phyloP scores from a whole-genome alignment of 2,888 invertebrate species.

The Leuctra nigra region DNA sequence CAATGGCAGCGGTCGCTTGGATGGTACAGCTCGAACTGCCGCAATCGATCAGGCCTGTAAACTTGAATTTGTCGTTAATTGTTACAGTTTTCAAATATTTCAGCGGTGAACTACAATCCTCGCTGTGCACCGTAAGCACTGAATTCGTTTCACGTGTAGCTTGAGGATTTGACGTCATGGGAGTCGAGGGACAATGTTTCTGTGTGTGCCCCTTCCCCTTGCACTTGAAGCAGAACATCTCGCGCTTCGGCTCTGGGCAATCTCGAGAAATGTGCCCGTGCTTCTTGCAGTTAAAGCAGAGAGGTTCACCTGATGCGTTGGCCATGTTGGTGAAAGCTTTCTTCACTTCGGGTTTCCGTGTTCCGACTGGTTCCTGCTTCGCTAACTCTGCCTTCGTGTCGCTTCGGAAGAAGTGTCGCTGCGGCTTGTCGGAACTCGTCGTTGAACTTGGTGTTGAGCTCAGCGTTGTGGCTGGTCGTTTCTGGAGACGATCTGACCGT shows the following conservation, averaged over 20 bases:
- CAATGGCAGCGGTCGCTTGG: too few relatives aligned
- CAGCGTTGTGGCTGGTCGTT: background rate
- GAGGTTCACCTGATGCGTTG: too few relatives aligned
- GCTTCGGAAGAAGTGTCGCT: too few relatives aligned
- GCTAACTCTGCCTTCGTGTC: background rate
- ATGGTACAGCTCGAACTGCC: slow-evolving; percentile 7
- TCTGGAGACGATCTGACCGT: too few relatives aligned
- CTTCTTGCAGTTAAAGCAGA: slow-evolving; percentile 4
- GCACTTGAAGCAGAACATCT: background rate
- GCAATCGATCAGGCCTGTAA: background rate
- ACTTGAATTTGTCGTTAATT: background rate
- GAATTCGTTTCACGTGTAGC: background rate
- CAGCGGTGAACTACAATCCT: too few relatives aligned
- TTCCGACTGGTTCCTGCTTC: too few relatives aligned
- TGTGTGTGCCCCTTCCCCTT: background rate
- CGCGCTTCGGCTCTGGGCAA: background rate
- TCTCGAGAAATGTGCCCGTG: background rate
- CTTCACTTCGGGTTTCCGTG: background rate
- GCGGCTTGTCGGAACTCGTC: background rate
- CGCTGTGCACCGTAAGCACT: background rate
- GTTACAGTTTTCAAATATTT: background rate
- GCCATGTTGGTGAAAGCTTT: background rate
- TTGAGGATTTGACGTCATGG: background rate
- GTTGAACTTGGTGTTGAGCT: background rate
- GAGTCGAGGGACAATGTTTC: background rate